A percentile compares a stretch with the other conserved stretches of the same genome.
These are phyloP conservation scores for Anarrhichthys ocellatus DNA, from an alignment of 2,113 vertebrate genomes.

Conservation along the genomic window DNA sequence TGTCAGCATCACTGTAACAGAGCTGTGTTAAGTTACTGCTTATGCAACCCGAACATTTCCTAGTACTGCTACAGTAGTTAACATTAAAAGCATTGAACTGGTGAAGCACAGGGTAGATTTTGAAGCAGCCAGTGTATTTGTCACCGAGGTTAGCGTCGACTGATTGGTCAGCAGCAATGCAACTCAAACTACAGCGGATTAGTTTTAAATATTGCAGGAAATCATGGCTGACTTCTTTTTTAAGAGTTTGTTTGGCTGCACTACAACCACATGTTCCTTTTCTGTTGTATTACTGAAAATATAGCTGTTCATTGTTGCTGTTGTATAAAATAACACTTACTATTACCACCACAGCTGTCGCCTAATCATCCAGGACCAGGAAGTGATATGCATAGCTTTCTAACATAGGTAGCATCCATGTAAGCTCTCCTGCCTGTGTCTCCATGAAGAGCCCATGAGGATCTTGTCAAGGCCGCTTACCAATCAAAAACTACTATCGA, in stretches of 20 bases:
- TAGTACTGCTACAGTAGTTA: neutral
- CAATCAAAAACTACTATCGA: neutral
- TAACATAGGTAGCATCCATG: neutral
- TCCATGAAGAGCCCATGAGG: neutral
- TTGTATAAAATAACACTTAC: neutral
- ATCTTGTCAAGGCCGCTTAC: neutral
- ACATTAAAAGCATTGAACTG: neutral
- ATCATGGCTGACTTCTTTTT: neutral
- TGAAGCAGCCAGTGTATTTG: neutral
- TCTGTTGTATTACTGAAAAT: neutral
- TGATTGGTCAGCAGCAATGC: neutral
- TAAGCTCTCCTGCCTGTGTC: neutral
- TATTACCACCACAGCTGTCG: neutral
- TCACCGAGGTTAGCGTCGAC: neutral
- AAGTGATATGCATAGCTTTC: neutral
- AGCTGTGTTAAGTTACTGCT: neutral
- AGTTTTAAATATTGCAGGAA: neutral
- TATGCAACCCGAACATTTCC: neutral
- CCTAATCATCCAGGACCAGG: neutral
- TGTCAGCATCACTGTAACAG: neutral
- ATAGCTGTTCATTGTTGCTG: neutral
- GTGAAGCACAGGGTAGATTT: neutral
- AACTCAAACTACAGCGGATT: neutral
- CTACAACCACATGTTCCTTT: neutral
- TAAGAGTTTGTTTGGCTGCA: neutral